Base-by-base conservation (phyloP, 2,113 vertebrate species). In the Oryzias javanicus region DNA sequence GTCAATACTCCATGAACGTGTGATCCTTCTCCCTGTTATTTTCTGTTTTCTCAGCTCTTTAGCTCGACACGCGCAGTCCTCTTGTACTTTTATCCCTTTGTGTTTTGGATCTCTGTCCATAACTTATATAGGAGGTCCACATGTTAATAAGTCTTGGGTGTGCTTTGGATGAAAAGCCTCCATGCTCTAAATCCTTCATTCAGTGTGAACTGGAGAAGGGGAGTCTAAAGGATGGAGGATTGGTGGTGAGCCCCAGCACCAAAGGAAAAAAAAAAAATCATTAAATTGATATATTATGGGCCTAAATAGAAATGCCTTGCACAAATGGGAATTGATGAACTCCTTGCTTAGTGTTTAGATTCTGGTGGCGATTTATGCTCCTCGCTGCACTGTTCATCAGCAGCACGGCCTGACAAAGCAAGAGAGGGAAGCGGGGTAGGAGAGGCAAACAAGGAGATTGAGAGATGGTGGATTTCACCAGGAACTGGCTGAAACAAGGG, bases 241-340 rank as follows among this genome's bases (percentile, higher is more conserved):
- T 55, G 70, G 40, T 50, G 58, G 55, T 73, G 69, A 76, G 29
- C 70, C 54, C 70, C 25, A 60, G 66, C 22, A 55, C 63, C 15
- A 56, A 24, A 48, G 27, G 19, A 17, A 41, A 35, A 29, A 66
- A 65, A 58, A 61, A 67, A 84, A 83, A 84, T 86, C 83, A 89
- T 90, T 89, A 91, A 82, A 87, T 88, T 88, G 90, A 91, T 92
- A 71, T 87, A 91, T 89, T 86, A 82, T 82, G 78, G 72, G 82
- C 74, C 86, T 90, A 88, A 92, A 90, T 91, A 91, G 90, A 90
- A 89, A 89, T 86, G 87, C 82, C 83, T 89, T 64, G 70, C 82
- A 69, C 83, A 89, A 88, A 91, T 90, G 89, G 83, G 90, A 91
- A 91, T 90, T 90, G 89, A 90, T 90, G 85, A 89, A 91, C 75